Evolutionary conservation across 2,113 vertebrate species (phyloP).

Genomic region (Pionites leucogaster): DNA sequence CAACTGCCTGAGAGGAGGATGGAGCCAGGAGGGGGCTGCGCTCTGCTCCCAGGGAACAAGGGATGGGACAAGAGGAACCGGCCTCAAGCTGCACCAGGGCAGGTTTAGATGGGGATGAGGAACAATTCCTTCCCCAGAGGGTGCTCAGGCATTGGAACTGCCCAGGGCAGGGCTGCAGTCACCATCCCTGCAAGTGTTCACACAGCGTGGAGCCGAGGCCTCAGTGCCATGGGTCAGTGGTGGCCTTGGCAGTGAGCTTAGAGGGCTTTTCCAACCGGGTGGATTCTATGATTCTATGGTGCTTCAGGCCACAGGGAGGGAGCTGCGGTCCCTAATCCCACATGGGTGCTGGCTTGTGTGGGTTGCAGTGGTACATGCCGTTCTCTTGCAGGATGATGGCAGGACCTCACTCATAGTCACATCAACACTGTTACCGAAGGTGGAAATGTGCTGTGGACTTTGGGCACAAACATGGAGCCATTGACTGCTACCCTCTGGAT

Average conservation of each 20-base stretch:
- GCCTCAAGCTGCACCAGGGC: no score
- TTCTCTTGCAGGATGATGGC: not conserved
- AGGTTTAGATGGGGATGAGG: no score
- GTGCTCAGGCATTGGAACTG: no score
- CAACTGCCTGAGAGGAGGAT: no score
- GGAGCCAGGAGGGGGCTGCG: no score
- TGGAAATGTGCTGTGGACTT: fast-evolving
- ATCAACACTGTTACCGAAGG: not conserved
- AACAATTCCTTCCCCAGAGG: no score
- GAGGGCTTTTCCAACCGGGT: not conserved
- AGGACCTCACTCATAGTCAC: not conserved
- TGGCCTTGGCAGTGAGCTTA: not conserved
- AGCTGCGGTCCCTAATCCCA: not conserved
- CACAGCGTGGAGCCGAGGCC: fast-evolving
- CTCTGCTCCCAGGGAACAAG: no score
- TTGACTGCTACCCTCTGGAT: no score
- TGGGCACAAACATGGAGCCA: not conserved
- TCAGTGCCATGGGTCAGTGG: not conserved
- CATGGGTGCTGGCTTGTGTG: fast-evolving
- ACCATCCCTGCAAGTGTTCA: not conserved
- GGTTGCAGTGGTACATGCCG: fast-evolving
- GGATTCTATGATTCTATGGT: not conserved
- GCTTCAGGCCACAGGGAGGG: not conserved
- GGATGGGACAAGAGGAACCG: no score
- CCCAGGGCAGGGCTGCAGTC: no score